Evolutionary conservation across 92 coral and sea anemone genomes (phyloP).

Genomic region (Parazoanthus darwini): DNA sequence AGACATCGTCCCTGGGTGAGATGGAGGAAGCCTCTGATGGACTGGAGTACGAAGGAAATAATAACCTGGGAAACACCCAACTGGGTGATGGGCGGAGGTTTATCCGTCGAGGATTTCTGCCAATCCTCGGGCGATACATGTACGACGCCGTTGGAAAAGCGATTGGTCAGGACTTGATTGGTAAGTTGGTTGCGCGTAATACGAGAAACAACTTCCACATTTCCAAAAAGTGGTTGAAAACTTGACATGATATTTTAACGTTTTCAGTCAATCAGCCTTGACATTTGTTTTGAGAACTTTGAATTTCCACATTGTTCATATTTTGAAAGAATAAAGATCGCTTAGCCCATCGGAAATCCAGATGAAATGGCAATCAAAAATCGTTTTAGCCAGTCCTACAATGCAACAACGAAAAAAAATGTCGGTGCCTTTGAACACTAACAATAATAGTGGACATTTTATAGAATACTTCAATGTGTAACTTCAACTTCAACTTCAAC

Average conservation of each 20-base stretch:
- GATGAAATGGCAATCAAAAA: too few relatives aligned
- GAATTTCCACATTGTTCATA: background rate
- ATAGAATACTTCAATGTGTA: too few relatives aligned
- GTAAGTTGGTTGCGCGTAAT: conserved; percentile 27
- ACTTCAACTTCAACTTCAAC: too few relatives aligned
- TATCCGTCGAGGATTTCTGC: conserved; percentile 65
- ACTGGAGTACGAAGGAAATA: conserved; percentile 38
- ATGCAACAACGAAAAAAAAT: background rate
- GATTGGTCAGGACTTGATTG: conserved; percentile 38
- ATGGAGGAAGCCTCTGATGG: conserved; percentile 57
- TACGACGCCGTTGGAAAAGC: conserved; percentile 47
- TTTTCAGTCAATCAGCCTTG: too few relatives aligned
- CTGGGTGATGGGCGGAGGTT: conserved; percentile 53
- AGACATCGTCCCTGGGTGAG: conserved; percentile 41
- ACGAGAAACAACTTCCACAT: too few relatives aligned
- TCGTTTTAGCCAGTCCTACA: background rate
- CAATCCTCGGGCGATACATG: conserved; percentile 62
- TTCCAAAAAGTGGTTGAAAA: too few relatives aligned
- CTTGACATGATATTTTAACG: too few relatives aligned
- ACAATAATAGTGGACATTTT: too few relatives aligned
- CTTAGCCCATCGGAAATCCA: background rate
- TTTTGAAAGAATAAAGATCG: background rate
- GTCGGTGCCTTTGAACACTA: background rate
- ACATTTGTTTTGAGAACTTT: too few relatives aligned
- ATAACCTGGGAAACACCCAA: conserved; percentile 46